Evolutionary conservation across 2,797 vertebrate species (phyloP), one percentile per base, ranked within the genome.

Genomic region (Poecilia picta): DNA sequence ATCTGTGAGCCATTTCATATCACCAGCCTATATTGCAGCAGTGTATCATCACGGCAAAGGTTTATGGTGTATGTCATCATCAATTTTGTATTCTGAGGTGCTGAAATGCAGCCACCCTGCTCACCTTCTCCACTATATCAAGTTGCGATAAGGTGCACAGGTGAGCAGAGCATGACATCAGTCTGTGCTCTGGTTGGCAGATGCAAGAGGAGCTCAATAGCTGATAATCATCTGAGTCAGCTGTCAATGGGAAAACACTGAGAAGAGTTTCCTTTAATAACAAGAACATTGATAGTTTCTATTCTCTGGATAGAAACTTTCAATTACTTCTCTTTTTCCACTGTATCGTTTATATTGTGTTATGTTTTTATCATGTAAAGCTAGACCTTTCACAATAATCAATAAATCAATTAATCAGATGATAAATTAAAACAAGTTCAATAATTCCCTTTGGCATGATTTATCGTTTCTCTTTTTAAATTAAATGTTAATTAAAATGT

Each of bases 191-290:
- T 59, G 76, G 76, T 23, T 1, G 59, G 66, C 57, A 78, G 82
- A 87, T 86, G 81, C n/a, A 31, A 79, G 72, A 82, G 75, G 81
- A 89, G 85, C 85, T 90, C 74, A 88, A 57, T 82, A 51, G 72
- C 85, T 86, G 82, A 87, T 91, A 81, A 90, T 89, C 83, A 84
- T 88, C 81, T 90, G 81, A 93, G 87, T 91, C 88, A 89, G 91
- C 90, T 84, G 68, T 85, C 78, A 77, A 66, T 53, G 78, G 83
- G 75, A 76, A 83, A 85, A 83, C 33, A 82, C 72, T 33, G 77
- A 83, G 81, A 49, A 13, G 53, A 57, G 53, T 57, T 57, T 57
- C 53, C 25, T 57, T 57, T 57, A 28, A 57, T 57, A 13, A 57
- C 53, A 57, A 57, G 53, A 57, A 57, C 53, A 57, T 28, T n/a